Evolutionary conservation across 2,888 invertebrate species (phyloP), one percentile per base, ranked within the genome.

Genomic region (Pristionchus maxplancki): DNA sequence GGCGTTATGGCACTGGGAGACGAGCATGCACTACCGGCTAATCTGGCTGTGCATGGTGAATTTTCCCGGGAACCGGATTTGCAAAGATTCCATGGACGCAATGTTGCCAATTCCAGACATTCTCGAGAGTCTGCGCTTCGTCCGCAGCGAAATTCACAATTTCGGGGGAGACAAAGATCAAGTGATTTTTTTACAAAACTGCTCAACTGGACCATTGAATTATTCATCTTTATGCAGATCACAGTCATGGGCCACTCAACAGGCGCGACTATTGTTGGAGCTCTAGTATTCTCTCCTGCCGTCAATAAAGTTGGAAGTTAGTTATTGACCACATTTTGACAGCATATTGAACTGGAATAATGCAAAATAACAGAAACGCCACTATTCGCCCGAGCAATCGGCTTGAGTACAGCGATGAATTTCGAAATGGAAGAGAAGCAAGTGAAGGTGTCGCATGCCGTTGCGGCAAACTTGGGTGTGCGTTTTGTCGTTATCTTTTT

Each of bases 111-210:
- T 53, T 34, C 37, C 13, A 74, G 74, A 74, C 17, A 40, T 40
- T 9, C 4, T 40, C 1, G 4, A 74, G 9, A n/a, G 37, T 28
- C 17, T 84, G 5, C 84, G 84, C 6, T 84, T 53, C 44, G 8
- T n/a, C 5, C 84, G 62, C 8, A 20, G 11, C 15, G 58, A 58
- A 24, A 34, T 84, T 34, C 62, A 84, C 28, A 15, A 11, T 0
- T 82, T 82, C 37, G 82, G 82, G 13, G 82, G 82, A 28, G 53
- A 82, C 24, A 82, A 74, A 40, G 74, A 74, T 1, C 74, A 74
- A 40, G 74, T 71, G 24, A 17, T 40, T 11, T 1, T 24, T 9
- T 44, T 24, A 11, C 15, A 34, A 34, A 5, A 28, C 44, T 67
- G 34, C 6, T 34, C 15, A 3, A 17, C 15, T 17, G 11, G 15